Evolutionary conservation across 2,797 vertebrate genomes (phyloP), one percentile per base, ranked within the genome.

Genomic region (Pelodytes ibericus): DNA sequence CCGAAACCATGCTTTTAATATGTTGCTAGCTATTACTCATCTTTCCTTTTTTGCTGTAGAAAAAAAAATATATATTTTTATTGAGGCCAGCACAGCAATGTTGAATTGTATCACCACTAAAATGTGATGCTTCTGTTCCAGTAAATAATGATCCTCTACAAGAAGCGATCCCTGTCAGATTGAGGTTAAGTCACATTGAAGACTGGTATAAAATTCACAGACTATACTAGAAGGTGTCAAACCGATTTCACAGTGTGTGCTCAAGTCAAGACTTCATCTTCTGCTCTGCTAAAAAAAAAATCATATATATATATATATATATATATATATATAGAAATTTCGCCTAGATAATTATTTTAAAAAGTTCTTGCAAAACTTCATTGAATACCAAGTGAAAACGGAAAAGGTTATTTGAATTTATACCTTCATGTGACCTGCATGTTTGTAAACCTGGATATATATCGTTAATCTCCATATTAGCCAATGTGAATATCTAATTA

Each of bases 191-290:
- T 60, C 29, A 59, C n/a, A 61, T 25, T 29, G 36, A 41, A 71
- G 39, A 30, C 18, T 22, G 27, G 31, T 58, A 44, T 2, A 25
- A 26, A 49, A 30, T 47, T 1, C 26, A 16, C n/a, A 71, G 49
- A 51, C 33, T 72, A 58, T 58, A 58, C 56, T 58, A 58, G 24
- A 27, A 58, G 56, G 8, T 58, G 39, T 61, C 70, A 62, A 49
- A 71, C 13, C 49, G 26, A 61, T 49, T 61, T 72, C 58, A 72
- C 57, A 51, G n/a, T 62, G 57, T 49, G 20, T 29, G 11, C 70
- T 72, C 33, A 33, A 49, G 70, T 61, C 70, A 72, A 62, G 41
- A n/a, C 26, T 22, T 72, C 36, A 72, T 51, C 9, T 31, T 8
- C 25, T 6, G 25, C 22, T 30, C 24, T 39, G 57, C 9, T 36